A percentile compares a stretch with the other conserved stretches of the same genome.
Evolutionary conservation across 2,888 invertebrate species (phyloP).

Genomic region (Campoplex nolae): DNA sequence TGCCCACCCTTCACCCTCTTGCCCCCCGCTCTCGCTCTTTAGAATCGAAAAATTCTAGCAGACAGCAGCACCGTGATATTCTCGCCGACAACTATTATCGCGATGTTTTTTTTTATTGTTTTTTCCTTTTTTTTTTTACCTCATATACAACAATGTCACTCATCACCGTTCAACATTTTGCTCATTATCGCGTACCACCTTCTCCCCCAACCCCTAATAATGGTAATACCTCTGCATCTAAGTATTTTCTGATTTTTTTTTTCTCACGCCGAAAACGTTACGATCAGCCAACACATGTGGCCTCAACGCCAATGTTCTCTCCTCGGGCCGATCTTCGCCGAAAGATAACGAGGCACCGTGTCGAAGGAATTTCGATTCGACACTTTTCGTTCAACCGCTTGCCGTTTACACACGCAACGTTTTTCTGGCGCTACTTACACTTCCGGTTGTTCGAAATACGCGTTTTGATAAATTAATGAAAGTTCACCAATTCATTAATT

Average conservation of each 20-base stretch:
- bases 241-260: conserved; percentile 68
- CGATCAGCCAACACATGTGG: conserved; percentile 78
- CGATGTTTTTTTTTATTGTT: conserved; percentile 46
- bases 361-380: conserved; percentile 77
- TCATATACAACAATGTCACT: conserved; percentile 32
- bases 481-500: too few relatives aligned
- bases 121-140: conserved; percentile 10
- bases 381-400: conserved; percentile 34
- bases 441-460: conserved; percentile 55
- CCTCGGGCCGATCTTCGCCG: conserved; percentile 69
- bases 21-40: conserved; percentile 24
- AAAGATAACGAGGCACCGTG: conserved; percentile 36
- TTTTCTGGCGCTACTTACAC: conserved; percentile 39
- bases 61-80: conserved; percentile 62
- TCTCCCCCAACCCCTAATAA: conserved; percentile 76
- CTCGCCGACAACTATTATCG: conserved; percentile 63
- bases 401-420: conserved; percentile 29
- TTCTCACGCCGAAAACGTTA: conserved; percentile 35
- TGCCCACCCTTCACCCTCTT: not conserved
- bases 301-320: conserved; percentile 69
- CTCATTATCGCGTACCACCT: conserved; percentile 58
- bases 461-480: not conserved
- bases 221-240: conserved; percentile 81
- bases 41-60: conserved; percentile 59
- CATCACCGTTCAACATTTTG: conserved; percentile 45